These are phyloP conservation scores for Cyrtonyx montezumae DNA, from an alignment of 2,113 vertebrate species.

Conservation along the genomic window DNA sequence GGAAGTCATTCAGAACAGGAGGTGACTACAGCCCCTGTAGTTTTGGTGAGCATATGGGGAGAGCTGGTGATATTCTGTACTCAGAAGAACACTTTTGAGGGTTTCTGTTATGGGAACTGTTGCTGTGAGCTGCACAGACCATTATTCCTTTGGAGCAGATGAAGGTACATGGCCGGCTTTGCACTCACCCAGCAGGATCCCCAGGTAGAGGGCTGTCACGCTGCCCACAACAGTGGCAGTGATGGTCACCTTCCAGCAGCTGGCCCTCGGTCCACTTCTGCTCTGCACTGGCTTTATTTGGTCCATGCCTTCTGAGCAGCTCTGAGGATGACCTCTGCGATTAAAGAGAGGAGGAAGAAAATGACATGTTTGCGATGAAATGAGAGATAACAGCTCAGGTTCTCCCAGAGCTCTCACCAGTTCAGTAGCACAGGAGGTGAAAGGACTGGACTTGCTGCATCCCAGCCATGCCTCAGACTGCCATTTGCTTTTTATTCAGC, in stretches of 20 bases:
- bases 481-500: not conserved
- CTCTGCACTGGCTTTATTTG: not conserved
- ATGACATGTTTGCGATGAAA: not conserved
- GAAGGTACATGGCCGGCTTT: accelerated
- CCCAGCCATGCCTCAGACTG: not conserved
- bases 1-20: not conserved
- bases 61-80: not conserved
- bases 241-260: not conserved
- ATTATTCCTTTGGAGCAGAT: not conserved
- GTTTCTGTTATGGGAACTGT: not conserved
- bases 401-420: not conserved
- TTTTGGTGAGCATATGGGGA: not conserved
- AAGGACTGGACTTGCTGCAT: not conserved
- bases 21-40: not conserved
- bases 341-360: not conserved
- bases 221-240: not conserved
- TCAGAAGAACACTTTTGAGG: not conserved
- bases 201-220: constrained; percentile 19
- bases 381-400: no score
- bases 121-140: not conserved
- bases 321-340: not conserved
- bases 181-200: constrained; percentile 77
- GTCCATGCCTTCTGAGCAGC: constrained; percentile 62
- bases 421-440: no score
- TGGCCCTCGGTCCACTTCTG: not conserved